Evolutionary conservation across 2,113 vertebrate genomes (phyloP).

Genomic region (Amazona guildingii): DNA sequence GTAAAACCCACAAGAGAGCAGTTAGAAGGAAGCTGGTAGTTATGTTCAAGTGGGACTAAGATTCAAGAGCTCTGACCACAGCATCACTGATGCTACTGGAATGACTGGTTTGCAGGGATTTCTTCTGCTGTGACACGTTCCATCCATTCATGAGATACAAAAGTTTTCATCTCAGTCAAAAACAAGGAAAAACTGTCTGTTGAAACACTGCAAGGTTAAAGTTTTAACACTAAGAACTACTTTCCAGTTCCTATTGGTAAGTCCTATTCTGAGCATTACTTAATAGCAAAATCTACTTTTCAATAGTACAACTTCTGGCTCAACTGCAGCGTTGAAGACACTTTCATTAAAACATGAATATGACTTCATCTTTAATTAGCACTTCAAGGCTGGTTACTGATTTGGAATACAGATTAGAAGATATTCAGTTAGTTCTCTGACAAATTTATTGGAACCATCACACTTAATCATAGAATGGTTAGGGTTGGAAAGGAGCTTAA

Average conservation of each 20-base stretch:
- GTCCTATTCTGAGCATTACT: background rate
- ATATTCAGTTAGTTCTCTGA: background rate
- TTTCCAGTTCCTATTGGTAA: background rate
- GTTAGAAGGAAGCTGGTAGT: background rate
- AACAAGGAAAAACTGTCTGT: background rate
- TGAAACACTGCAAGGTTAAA: background rate
- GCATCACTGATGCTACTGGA: background rate
- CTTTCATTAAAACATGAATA: background rate
- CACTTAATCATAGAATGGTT: background rate
- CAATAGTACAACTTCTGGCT: constrained; percentile 13
- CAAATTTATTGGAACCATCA: background rate
- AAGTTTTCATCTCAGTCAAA: background rate
- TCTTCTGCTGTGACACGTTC: background rate
- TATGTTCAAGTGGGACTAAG: background rate
- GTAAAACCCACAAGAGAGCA: background rate
- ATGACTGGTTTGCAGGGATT: background rate
- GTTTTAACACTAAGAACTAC: background rate
- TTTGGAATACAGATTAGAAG: constrained; percentile 29
- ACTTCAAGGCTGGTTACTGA: constrained; percentile 3
- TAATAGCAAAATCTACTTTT: background rate
- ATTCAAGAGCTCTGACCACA: constrained; percentile 24
- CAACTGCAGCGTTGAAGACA: background rate
- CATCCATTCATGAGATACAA: background rate
- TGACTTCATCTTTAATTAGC: constrained; percentile 50
- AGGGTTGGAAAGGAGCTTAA: background rate